Conservation (phyloP, 2,797 vertebrate genomes). For the Distichodus sexfasciatus region DNA sequence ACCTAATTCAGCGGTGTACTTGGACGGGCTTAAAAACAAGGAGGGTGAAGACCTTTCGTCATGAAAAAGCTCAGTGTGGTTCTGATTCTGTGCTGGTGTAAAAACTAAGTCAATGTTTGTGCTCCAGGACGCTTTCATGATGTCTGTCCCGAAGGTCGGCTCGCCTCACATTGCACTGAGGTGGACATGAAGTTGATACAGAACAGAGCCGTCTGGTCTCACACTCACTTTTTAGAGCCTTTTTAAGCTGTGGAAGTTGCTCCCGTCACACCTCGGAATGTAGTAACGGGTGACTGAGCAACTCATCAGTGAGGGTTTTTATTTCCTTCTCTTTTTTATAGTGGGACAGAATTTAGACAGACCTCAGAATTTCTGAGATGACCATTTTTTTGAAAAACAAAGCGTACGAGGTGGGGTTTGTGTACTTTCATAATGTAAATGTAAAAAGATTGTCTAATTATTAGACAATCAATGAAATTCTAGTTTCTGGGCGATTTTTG, state of each 20-base stretch:
- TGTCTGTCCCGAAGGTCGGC: neutral
- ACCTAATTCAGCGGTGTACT: neutral
- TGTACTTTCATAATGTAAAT: too few species aligned
- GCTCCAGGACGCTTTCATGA: neutral
- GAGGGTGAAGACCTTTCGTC: too few species aligned
- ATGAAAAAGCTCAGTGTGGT: neutral
- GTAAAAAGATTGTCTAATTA: too few species aligned
- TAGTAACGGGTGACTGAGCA: neutral
- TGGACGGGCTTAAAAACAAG: too few species aligned
- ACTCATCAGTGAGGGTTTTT: conserved; percentile 11
- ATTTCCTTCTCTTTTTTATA: neutral
- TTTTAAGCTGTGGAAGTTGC: conserved; percentile 35
- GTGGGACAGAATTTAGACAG: too few species aligned
- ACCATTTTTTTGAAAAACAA: too few species aligned
- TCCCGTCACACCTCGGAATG: conserved; percentile 23
- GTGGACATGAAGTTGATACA: conserved; percentile 42
- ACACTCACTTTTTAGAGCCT: conserved; percentile 15
- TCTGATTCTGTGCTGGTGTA: neutral
- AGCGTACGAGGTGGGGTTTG: too few species aligned
- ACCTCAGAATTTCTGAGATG: neutral
- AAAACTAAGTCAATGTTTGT: neutral
- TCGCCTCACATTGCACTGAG: conserved; percentile 44
- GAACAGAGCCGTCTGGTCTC: conserved; percentile 31
- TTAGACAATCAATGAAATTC: too few species aligned
- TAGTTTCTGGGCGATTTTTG: too few species aligned